Conservation (phyloP, 1,140 invertebrate species). For the Saccostrea cuccullata region DNA sequence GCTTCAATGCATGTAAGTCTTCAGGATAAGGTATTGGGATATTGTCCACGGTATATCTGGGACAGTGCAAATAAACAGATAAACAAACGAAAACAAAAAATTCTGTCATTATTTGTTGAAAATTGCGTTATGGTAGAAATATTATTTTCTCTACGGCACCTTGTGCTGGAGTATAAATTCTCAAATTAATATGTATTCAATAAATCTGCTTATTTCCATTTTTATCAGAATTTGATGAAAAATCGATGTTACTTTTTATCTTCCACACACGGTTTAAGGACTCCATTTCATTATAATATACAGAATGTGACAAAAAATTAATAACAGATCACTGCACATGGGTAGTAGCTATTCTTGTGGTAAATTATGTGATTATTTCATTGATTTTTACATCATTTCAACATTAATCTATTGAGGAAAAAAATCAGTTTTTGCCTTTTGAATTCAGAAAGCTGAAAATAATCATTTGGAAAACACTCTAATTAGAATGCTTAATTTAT, state of each 20-base stretch:
- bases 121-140: too few species aligned
- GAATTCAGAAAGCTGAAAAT: not conserved
- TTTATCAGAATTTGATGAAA: slow-evolving; percentile 26
- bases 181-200: not conserved
- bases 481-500: too few species aligned
- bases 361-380: slow-evolving; percentile 21
- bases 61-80: too few species aligned
- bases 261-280: not conserved
- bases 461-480: too few species aligned
- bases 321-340: not conserved
- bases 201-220: not conserved
- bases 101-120: too few species aligned
- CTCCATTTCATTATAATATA: not conserved
- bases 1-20: too few species aligned
- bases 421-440: not conserved
- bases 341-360: not conserved
- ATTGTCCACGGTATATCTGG: too few species aligned
- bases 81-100: too few species aligned
- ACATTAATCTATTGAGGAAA: not conserved
- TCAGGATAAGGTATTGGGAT: too few species aligned
- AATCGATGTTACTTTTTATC: not conserved
- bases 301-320: slow-evolving; percentile 12
- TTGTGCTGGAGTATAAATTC: not conserved
- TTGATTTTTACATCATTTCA: slow-evolving; percentile 31
- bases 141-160: too few species aligned